Percentiles rank a stretch among this genome's conserved stretches.
Conservation (phyloP, 2,888 invertebrate species). For the Lysandra bellargus region DNA sequence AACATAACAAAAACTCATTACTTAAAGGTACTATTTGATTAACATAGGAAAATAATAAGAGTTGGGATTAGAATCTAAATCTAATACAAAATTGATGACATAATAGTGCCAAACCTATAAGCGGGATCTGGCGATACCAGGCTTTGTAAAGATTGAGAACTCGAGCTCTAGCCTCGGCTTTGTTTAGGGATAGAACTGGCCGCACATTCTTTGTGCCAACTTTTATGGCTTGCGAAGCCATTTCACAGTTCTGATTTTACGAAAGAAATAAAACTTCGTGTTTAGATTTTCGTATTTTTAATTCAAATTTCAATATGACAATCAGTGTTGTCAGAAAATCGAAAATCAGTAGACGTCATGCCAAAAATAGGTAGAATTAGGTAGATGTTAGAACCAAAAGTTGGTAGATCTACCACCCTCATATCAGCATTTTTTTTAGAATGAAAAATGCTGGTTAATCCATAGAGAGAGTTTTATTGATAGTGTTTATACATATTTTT, state of each 20-base stretch:
- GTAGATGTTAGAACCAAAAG: too few relatives aligned
- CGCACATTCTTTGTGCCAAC: slow-evolving; percentile 85
- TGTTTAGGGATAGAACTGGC: slow-evolving; percentile 90
- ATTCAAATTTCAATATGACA: not conserved
- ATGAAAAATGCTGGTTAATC: too few relatives aligned
- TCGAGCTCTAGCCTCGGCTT: slow-evolving; percentile 88
- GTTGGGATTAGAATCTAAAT: slow-evolving; percentile 10
- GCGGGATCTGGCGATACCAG: slow-evolving; percentile 96
- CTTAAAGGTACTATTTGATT: not conserved
- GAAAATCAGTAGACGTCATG: too few relatives aligned
- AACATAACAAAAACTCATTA: slow-evolving; percentile 46
- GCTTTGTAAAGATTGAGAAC: slow-evolving; percentile 94
- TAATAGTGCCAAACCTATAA: slow-evolving; percentile 86
- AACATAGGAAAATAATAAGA: not conserved
- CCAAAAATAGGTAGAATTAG: too few relatives aligned
- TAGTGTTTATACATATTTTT: too few relatives aligned
- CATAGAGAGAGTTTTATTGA: too few relatives aligned
- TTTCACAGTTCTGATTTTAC: slow-evolving; percentile 40
- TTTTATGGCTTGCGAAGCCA: slow-evolving; percentile 69
- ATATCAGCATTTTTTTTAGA: too few relatives aligned
- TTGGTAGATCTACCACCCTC: too few relatives aligned
- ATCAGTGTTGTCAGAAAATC: too few relatives aligned
- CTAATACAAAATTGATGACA: slow-evolving; percentile 58
- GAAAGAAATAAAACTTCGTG: not conserved
- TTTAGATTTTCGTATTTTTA: not conserved